A percentile compares a stretch with the other conserved stretches of the same genome.
Evolutionary conservation across 2,797 vertebrate genomes (phyloP).

Genomic region (Coregonus ussuriensis): DNA sequence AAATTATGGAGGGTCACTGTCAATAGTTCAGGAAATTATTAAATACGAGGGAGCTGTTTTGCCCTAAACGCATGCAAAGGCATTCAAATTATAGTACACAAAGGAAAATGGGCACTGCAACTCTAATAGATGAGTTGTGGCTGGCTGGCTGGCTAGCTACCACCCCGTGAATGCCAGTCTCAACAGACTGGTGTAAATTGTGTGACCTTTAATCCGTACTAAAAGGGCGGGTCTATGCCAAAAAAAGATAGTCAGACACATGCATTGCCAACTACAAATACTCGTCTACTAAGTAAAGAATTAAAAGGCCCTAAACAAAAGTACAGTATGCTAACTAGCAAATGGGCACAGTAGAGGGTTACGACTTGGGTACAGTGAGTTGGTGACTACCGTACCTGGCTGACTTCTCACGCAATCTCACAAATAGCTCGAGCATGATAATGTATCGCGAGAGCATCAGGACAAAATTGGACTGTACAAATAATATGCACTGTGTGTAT

Average conservation of each 20-base stretch:
- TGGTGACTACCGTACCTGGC: not conserved
- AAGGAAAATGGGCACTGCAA: not conserved
- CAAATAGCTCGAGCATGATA: conserved; percentile 1
- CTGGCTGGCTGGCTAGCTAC: not conserved
- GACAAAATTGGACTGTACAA: not conserved
- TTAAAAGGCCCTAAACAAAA: not conserved
- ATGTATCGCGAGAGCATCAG: not conserved
- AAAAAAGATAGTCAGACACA: not conserved
- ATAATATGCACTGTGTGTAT: not conserved
- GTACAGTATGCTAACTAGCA: not conserved
- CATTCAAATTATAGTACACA: not conserved
- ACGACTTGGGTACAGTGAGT: not conserved
- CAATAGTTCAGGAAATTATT: not conserved
- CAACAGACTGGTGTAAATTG: not conserved
- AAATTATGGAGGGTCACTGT: not conserved
- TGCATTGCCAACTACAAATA: not conserved
- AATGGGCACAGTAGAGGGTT: not conserved
- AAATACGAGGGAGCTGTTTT: not conserved
- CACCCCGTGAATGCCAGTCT: not conserved
- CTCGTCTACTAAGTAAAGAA: not conserved
- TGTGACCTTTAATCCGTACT: not conserved
- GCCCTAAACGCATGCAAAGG: not conserved
- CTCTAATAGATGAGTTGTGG: not conserved
- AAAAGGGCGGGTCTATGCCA: not conserved
- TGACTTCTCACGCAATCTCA: not conserved